These are phyloP conservation scores for Calameuta filiformis DNA, from an alignment of 2,888 invertebrate species.

Conservation along the genomic window DNA sequence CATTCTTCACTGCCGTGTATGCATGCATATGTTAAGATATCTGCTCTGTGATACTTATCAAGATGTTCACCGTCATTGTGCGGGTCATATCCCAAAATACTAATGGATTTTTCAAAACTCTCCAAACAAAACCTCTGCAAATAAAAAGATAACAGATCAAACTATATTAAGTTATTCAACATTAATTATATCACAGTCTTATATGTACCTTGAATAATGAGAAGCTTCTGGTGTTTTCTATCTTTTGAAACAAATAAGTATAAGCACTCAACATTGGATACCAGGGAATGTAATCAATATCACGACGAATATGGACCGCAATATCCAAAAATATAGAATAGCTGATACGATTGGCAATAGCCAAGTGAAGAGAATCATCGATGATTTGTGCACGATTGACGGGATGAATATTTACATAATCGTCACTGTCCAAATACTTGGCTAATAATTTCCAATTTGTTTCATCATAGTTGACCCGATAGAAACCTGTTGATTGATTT, in stretches of 20 bases:
- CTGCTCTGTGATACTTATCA: too few relatives aligned
- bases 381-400: constrained; percentile 69
- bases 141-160: too few relatives aligned
- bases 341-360: constrained; percentile 67
- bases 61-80: too few relatives aligned
- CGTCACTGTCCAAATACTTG: constrained; percentile 32
- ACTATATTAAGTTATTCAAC: too few relatives aligned
- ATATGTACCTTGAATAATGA: constrained; percentile 56
- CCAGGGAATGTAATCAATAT: constrained; percentile 78
- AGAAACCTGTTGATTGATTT: constrained; percentile 47
- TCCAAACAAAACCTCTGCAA: too few relatives aligned
- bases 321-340: constrained; percentile 64
- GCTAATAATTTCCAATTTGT: constrained; percentile 58
- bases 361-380: constrained; percentile 66
- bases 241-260: constrained; percentile 58
- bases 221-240: constrained; percentile 70
- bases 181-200: too few relatives aligned
- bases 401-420: constrained; percentile 25
- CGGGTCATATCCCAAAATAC: too few relatives aligned
- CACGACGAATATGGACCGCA: constrained; percentile 70
- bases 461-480: constrained; percentile 62
- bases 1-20: too few relatives aligned
- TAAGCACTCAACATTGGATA: constrained; percentile 70
- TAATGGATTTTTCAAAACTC: too few relatives aligned
- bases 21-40: too few relatives aligned